Evolutionary conservation across 1,140 invertebrate genomes (phyloP), one percentile per base, ranked within the genome.

Genomic region (Schlechtendalia chinensis): DNA sequence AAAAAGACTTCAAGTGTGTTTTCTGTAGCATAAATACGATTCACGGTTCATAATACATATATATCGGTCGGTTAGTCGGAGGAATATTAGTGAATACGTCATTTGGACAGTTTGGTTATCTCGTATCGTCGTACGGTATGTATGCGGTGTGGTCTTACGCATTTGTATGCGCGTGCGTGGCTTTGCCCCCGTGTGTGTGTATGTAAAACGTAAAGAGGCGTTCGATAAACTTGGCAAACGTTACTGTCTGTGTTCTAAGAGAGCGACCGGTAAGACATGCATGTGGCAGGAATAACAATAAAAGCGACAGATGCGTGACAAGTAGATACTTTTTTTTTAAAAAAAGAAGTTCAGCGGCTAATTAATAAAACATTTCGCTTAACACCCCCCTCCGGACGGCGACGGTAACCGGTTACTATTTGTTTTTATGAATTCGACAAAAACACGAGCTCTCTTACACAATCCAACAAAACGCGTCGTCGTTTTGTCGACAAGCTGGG

Each of bases 331-430:
- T 50, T 50, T 12, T n/a, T n/a, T n/a, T n/a, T n/a, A n/a, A n/a
- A n/a, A n/a, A 54, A 54, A 54, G 19, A 54, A 19, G 4, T 39
- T 39, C 53, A 19, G 53, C 6, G 19, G 53, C n/a, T 22, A 14
- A 11, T 39, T n/a, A 45, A 29, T 16, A 5, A n/a, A 5, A 39
- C 32, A 45, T 67, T 67, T 1, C 1, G 11, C 39, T 65, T 39
- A 39, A 39, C 32, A 1, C 10, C 1, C 1, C 19, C 1, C 0
- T n/a, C 0, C 12, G 8, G 0, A 65, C 8, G 32, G 29, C 11
- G 19, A n/a, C 2, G 10, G 10, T 32, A 19, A 14, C 8, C 1
- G 5, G 22, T 39, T 39, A 22, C 3, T 67, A 22, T 45, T 1
- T 3, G 12, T 14, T 39, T 2, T 39, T 32, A 39, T 1, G 10